These are phyloP conservation scores for Limnephilus auricula DNA, from an alignment of 2,888 invertebrate genomes.

Conservation along the genomic window DNA sequence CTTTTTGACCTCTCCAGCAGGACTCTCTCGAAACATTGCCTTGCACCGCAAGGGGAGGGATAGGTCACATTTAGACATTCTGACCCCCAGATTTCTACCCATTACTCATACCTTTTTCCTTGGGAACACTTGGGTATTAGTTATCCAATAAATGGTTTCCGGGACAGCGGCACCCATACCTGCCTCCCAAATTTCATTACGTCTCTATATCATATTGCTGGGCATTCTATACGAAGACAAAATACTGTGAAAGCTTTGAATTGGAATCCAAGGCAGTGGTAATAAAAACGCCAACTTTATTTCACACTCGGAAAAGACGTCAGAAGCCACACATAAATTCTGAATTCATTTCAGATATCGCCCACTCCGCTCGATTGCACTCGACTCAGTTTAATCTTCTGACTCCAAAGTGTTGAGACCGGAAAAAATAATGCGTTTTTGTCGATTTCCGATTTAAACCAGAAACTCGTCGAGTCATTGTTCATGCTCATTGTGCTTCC, in stretches of 20 bases:
- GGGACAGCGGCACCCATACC: too few species aligned
- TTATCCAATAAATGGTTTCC: too few species aligned
- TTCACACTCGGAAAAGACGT: neutral
- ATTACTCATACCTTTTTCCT: too few species aligned
- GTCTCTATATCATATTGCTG: neutral
- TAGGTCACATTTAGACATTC: too few species aligned
- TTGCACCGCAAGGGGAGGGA: too few species aligned
- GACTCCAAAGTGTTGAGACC: neutral
- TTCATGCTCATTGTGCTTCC: neutral
- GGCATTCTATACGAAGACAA: neutral
- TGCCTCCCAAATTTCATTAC: too few species aligned
- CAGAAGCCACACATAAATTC: slow-evolving; percentile 21
- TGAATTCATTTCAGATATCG: slow-evolving; percentile 16
- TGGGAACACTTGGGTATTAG: too few species aligned
- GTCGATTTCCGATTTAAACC: neutral
- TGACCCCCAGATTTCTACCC: too few species aligned
- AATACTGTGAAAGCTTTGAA: neutral
- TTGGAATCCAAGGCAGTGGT: neutral
- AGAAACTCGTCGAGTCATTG: neutral
- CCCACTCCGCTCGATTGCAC: slow-evolving; percentile 10
- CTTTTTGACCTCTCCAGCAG: too few species aligned
- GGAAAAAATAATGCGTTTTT: neutral
- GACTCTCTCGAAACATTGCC: too few species aligned
- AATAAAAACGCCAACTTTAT: neutral
- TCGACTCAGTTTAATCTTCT: neutral